These are phyloP conservation scores for Dasyprocta punctata DNA, from an alignment of 2,113 vertebrate species.

Conservation along the genomic window DNA sequence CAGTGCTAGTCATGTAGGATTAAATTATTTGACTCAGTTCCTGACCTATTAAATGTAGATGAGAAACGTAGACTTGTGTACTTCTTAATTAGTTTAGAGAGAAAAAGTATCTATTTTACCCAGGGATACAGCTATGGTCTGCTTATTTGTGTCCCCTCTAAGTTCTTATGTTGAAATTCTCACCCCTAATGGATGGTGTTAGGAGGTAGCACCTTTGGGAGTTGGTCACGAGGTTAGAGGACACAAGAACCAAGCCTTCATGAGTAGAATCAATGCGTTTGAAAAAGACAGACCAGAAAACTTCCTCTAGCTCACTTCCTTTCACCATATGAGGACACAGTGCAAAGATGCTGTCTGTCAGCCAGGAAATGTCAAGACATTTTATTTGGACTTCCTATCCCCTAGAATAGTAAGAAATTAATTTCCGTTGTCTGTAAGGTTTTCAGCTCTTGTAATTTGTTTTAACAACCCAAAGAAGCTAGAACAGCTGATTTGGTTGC, in stretches of 20 bases:
- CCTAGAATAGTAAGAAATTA: not conserved
- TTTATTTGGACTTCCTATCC: not conserved
- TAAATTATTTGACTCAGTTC: conserved; percentile 27
- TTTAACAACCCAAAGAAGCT: not conserved
- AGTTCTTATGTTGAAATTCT: not conserved
- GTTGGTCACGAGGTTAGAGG: not conserved
- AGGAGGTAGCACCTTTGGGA: not conserved
- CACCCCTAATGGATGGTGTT: not conserved
- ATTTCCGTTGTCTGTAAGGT: not conserved
- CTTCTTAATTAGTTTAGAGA: not conserved
- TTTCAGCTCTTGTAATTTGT: not conserved
- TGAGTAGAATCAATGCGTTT: not conserved
- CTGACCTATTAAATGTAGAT: not conserved
- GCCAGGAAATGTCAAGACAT: not conserved
- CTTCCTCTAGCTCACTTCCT: not conserved
- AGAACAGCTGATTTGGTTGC: not conserved
- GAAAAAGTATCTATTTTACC: not conserved
- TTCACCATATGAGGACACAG: not conserved
- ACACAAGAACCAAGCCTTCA: not conserved
- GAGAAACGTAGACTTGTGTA: not conserved
- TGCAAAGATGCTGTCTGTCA: not conserved
- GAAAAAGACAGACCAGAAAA: not conserved
- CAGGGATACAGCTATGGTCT: not conserved
- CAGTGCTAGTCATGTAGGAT: not conserved
- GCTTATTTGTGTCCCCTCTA: not conserved